These are phyloP conservation scores for Emydocephalus ijimae DNA, from an alignment of 2,113 vertebrate species.

Conservation along the genomic window DNA sequence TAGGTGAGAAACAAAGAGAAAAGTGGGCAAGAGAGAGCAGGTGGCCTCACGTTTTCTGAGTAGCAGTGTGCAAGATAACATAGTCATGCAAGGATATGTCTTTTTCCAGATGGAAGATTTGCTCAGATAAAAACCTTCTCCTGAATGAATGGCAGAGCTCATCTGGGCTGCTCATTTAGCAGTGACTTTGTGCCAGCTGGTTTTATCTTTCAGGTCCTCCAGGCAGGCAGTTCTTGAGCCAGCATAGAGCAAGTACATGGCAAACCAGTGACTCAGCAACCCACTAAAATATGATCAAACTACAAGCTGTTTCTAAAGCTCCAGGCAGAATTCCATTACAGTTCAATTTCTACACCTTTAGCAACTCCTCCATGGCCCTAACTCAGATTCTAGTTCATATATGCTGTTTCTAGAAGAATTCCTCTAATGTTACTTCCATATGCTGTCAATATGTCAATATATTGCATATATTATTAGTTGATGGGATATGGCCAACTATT, in stretches of 20 bases:
- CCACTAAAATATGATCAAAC: not conserved
- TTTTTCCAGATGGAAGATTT: slow-evolving; percentile 2
- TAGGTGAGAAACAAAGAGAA: not conserved
- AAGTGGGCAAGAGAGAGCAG: not conserved
- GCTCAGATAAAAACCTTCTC: not conserved
- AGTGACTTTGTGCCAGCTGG: slow-evolving; percentile 8
- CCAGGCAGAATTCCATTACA: slow-evolving; percentile 2
- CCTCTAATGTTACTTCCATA: not conserved
- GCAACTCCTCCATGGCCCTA: not conserved
- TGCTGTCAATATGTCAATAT: not conserved
- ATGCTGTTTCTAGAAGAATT: not conserved
- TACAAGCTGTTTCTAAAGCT: slow-evolving; percentile 17
- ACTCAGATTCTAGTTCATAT: not conserved
- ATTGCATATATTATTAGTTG: not conserved
- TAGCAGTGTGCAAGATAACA: not conserved
- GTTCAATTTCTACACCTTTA: not conserved
- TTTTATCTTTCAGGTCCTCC: slow-evolving; percentile 21
- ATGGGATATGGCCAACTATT: not conserved
- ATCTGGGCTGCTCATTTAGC: slow-evolving; percentile 8
- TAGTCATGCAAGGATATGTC: not conserved
- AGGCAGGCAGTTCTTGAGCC: slow-evolving; percentile 2
- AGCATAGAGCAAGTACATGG: slow-evolving; percentile 13
- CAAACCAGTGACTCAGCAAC: slow-evolving; percentile 5
- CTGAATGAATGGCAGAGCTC: slow-evolving; percentile 9
- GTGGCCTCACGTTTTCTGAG: slow-evolving; percentile 10